Evolutionary conservation across 1,140 invertebrate genomes (phyloP).

Genomic region (Ruditapes philippinarum): DNA sequence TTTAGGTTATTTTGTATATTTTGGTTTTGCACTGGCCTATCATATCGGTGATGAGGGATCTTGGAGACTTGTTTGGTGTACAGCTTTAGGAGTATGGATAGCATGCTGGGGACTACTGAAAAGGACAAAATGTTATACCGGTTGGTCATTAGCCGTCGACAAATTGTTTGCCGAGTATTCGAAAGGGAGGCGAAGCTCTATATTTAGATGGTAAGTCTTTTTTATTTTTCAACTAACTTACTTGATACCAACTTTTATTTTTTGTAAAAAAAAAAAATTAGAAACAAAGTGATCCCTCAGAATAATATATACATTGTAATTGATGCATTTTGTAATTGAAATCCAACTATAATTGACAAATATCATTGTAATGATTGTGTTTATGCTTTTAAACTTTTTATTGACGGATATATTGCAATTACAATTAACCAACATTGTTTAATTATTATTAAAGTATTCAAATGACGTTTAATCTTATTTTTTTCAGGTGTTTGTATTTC

Average conservation of each 20-base stretch:
- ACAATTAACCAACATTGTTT: too few relatives aligned
- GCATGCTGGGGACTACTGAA: neutral
- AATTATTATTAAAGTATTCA: too few relatives aligned
- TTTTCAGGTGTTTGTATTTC: constrained; percentile 30
- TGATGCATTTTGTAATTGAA: too few relatives aligned
- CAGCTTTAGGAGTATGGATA: neutral
- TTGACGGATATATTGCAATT: too few relatives aligned
- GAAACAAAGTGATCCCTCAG: too few relatives aligned
- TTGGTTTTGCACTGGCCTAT: constrained; percentile 72
- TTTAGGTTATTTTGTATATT: constrained; percentile 69
- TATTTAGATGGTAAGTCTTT: constrained; percentile 42
- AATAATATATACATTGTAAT: too few relatives aligned
- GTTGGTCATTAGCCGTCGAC: neutral
- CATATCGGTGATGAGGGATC: constrained; percentile 62
- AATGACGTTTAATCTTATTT: neutral
- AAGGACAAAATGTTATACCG: neutral
- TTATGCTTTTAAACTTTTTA: too few relatives aligned
- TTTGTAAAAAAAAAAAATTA: too few relatives aligned
- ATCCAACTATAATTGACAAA: too few relatives aligned
- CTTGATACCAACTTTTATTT: too few relatives aligned
- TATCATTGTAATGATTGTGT: too few relatives aligned
- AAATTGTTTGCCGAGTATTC: neutral
- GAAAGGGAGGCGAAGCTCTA: constrained; percentile 37
- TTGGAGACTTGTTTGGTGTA: constrained; percentile 11
- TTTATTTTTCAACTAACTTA: too few relatives aligned